Base-by-base conservation (phyloP, 2,797 vertebrate species). In the Euphonia xanthogaster region DNA sequence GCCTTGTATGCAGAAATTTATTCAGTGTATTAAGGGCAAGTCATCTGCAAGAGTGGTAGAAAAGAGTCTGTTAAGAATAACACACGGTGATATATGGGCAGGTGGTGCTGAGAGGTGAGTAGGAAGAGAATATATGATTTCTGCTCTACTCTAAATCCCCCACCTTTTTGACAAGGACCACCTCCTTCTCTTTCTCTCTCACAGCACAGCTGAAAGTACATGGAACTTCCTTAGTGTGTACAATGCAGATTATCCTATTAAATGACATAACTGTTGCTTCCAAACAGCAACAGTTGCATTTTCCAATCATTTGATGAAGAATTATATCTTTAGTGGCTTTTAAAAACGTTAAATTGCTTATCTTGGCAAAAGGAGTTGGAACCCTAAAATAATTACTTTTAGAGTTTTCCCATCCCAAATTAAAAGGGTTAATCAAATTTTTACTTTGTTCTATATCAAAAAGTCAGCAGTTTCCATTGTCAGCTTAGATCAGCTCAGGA, bases 61-160 rank as follows among this genome's bases (percentile, higher is more conserved):
- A 83, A 88, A 84, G 50, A 75, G 33, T 60, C 51, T 90, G 78
- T 88, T 86, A 93, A 86, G 82, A 92, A 60, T 75, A 95, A 84
- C 74, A 81, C 55, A 55, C 23, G 23, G 62, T 88, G 55, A 82
- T 91, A 62, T 12, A 83, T 33, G 93, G 91, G 79, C 90, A 83
- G 72, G 93, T 93, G 71, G 93, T 95, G 83, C 82, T 96, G 94
- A 92, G 90, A 73, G 93, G 63, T 86, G 88, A 96, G 93, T 96
- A 93, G 88, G 92, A 92, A 89, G 94, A 88, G 75, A 96, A 88
- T 85, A 62, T 50, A 80, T 58, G 47, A 90, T 89, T 92, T 90
- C 57, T 85, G 42, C 42, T 94, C 65, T 92, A 60, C 77, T 80
- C 86, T 73, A 90, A 92, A 94, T 91, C 78, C 72, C 33, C 92